These are phyloP conservation scores for Phylloscopus collybita DNA, from an alignment of 2,797 vertebrate genomes.

Conservation along the genomic window DNA sequence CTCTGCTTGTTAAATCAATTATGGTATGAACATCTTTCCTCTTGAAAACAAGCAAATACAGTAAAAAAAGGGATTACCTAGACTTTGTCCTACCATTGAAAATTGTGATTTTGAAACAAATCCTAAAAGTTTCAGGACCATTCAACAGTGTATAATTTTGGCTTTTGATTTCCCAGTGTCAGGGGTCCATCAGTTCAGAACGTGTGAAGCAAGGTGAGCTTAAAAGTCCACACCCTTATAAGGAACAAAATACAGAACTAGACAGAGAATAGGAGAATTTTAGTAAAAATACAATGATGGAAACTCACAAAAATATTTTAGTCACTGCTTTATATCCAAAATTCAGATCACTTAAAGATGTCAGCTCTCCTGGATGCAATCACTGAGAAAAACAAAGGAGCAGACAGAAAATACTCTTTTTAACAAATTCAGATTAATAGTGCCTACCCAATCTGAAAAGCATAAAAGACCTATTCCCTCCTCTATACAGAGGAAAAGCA, in stretches of 20 bases:
- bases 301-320: slow-evolving; percentile 66
- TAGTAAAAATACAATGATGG: slow-evolving; percentile 39
- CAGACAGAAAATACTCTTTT: slow-evolving; percentile 16
- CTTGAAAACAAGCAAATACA: not conserved
- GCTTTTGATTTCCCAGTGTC: not conserved
- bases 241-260: not conserved
- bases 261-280: slow-evolving; percentile 37
- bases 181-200: not conserved
- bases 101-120: not conserved
- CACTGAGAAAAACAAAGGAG: slow-evolving; percentile 49
- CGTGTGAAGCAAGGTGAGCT: slow-evolving; percentile 13
- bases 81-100: not conserved
- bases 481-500: not conserved
- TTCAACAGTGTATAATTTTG: not conserved
- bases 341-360: slow-evolving; percentile 53
- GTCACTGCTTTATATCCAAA: slow-evolving; percentile 49
- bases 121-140: not conserved
- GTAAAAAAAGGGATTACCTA: not conserved
- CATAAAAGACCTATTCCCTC: not conserved
- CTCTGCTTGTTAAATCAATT: not conserved
- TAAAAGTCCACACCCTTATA: not conserved
- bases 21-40: not conserved
- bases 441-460: not conserved
- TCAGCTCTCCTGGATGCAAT: slow-evolving; percentile 42
- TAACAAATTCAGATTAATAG: slow-evolving; percentile 19